Conservation (phyloP, 2,797 vertebrate species). For the Fringilla coelebs region DNA sequence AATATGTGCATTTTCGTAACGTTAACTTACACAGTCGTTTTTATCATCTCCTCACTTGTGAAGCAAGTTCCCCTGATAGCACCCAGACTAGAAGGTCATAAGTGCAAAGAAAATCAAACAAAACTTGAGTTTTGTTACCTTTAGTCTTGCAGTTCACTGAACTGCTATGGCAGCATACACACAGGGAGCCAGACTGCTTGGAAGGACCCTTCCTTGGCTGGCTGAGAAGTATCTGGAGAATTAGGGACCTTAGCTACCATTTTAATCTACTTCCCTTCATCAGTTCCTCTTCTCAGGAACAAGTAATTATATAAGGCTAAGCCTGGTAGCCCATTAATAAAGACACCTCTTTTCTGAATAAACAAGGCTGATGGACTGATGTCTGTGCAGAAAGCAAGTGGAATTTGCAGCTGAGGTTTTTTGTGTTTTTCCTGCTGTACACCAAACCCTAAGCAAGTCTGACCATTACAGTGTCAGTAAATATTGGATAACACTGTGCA, state of each 20-base stretch:
- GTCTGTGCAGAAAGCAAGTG: not conserved
- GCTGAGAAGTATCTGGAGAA: not conserved
- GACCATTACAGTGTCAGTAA: not conserved
- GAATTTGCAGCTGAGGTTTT: not conserved
- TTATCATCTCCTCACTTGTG: not conserved
- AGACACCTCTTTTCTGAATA: not conserved
- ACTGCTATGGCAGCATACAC: not conserved
- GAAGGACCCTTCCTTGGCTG: not conserved
- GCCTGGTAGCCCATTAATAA: not conserved
- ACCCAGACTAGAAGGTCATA: not conserved
- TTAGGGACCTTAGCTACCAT: not conserved
- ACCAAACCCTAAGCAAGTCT: not conserved
- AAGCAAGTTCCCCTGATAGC: not conserved
- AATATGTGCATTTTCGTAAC: not conserved
- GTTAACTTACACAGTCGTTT: accelerated
- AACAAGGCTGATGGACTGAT: not conserved
- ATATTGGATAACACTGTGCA: not conserved
- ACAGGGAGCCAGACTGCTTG: not conserved
- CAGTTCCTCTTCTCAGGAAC: not conserved
- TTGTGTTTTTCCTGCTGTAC: not conserved
- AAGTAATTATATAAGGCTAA: not conserved
- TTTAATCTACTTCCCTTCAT: not conserved
- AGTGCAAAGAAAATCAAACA: not conserved
- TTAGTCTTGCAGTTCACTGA: not conserved
- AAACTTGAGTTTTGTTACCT: not conserved